A percentile compares a stretch with the other conserved stretches of the same genome.
Conservation (phyloP, 2,888 invertebrate species). For the Linnaemya tessellans region DNA sequence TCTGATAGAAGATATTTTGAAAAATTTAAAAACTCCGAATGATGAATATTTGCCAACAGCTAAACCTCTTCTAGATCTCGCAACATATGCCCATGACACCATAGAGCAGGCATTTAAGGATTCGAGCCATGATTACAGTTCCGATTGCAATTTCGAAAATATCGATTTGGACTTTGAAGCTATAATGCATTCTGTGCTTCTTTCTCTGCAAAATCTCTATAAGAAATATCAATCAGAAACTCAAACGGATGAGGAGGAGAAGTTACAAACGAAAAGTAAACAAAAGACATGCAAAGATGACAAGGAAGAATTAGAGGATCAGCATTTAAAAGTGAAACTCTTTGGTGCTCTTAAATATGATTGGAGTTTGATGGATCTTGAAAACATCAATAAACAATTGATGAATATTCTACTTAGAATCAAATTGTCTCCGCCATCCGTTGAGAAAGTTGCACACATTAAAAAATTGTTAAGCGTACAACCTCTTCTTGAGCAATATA, state of each 20-base stretch:
- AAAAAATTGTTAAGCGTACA: constrained; percentile 79
- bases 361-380: constrained; percentile 85
- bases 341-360: constrained; percentile 87
- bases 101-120: constrained; percentile 1
- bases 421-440: constrained; percentile 82
- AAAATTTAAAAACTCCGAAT: constrained; percentile 50
- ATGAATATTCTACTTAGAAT: constrained; percentile 83
- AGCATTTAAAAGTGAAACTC: constrained; percentile 88
- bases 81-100: constrained; percentile 70
- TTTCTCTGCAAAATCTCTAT: constrained; percentile 86
- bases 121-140: too few species aligned
- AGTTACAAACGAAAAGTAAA: constrained; percentile 26
- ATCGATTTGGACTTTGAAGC: constrained; percentile 83
- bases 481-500: constrained; percentile 91
- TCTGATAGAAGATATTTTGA: constrained; percentile 67
- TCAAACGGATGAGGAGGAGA: constrained; percentile 63
- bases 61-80: constrained; percentile 77
- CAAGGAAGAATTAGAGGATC: constrained; percentile 81
- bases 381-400: constrained; percentile 82
- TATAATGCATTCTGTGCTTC: constrained; percentile 84
- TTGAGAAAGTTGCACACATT: constrained; percentile 74
- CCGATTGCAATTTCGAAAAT: constrained; percentile 73
- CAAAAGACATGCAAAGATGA: constrained; percentile 32
- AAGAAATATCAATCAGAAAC: constrained; percentile 83
- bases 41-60: constrained; percentile 77